Conservation (phyloP, 2,888 invertebrate species). For the Bembecia ichneumoniformis region DNA sequence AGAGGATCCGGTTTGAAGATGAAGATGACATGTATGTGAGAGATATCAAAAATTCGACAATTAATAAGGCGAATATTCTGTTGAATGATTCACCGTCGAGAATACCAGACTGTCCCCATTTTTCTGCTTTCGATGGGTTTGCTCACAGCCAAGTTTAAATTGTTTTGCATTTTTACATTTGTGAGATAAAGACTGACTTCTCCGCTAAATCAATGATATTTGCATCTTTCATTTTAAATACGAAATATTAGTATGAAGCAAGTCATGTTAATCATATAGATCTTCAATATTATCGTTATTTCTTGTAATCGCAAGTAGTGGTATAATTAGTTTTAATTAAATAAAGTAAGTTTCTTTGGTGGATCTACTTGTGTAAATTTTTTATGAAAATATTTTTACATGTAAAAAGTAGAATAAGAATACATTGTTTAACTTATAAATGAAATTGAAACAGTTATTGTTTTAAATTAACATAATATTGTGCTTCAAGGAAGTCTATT, state of each 20-base stretch:
- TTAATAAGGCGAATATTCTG: conserved; percentile 18
- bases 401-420: conserved; percentile 29
- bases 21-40: not conserved
- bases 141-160: conserved; percentile 55
- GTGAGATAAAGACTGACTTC: conserved; percentile 69
- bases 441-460: conserved; percentile 27
- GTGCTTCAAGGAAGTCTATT: conserved; percentile 48
- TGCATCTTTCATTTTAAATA: not conserved
- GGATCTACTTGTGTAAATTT: conserved; percentile 34
- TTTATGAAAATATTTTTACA: conserved; percentile 41
- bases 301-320: not conserved
- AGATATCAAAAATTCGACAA: not conserved
- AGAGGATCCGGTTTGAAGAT: not conserved
- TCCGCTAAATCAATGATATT: conserved; percentile 30
- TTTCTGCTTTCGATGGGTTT: conserved; percentile 31
- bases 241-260: no score
- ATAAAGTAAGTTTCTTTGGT: conserved; percentile 16
- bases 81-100: conserved; percentile 28
- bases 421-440: conserved; percentile 19
- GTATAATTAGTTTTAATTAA: conserved; percentile 11
- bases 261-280: no score
- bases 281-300: no score
- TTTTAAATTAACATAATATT: conserved; percentile 14
- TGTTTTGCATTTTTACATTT: conserved; percentile 34
- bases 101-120: conserved; percentile 31